Base-by-base conservation (phyloP, 2,888 invertebrate genomes). In the Thymelicus acteon region DNA sequence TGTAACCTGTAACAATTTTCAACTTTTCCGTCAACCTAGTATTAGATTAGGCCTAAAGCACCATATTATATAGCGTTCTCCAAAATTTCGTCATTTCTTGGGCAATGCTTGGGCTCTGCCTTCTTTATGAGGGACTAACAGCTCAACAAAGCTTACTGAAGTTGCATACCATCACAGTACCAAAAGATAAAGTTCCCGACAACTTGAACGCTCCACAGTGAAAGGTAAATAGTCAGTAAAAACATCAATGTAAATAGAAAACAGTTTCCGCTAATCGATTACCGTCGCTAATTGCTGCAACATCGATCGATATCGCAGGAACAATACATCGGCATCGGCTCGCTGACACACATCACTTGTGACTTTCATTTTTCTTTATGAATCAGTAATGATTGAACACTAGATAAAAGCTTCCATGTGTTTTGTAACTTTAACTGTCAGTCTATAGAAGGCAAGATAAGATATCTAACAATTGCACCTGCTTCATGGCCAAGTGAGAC, bases 271-370 rank as follows among this genome's bases (percentile, higher is more conserved):
- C 65, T 47, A 65, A 65, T 65, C 40, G 57, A 54, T 58, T 47
- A 44, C 19, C 57, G 54, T 24, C 39, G 39, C 52, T 65, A 65
- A 65, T 65, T 65, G 65, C 54, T 19, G 47, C 47, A 57, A 58
- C 24, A 47, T 65, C 65, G 65, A 65, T 65, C 57, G 65, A 65
- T 65, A 65, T 58, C 65, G 10, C 24, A 65, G 57, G 65, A 65
- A 65, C 57, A 65, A 65, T 65, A 31, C 31, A 31, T 31, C 3
- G 31, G 4, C 31, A 65, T 40, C 19, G 31, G n/a, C 13, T 66
- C 47, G 57, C 57, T 65, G 66, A 54, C 66, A 66, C 44, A 66
- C 48, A 66, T 66, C 58, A 58, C 40, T 63, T 64, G 52, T 12
- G 48, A 66, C 66, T 66, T 66, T 66, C 66, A 47, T 66, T 66